Percentiles rank a stretch among this genome's conserved stretches.
These are phyloP conservation scores for Phaonia tiefii DNA, from an alignment of 2,888 invertebrate species.

Conservation along the genomic window DNA sequence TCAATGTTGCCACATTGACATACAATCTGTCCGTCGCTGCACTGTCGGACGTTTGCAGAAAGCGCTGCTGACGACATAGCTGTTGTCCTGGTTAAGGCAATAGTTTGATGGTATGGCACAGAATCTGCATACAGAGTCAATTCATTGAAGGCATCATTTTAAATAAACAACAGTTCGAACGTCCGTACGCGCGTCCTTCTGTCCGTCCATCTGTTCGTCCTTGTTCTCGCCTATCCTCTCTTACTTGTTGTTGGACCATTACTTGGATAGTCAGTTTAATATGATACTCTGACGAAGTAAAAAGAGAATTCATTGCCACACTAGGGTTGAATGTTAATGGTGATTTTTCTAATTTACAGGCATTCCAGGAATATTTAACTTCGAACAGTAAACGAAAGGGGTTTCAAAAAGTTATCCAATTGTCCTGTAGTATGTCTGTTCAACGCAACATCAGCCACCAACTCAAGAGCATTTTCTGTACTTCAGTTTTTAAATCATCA, in stretches of 20 bases:
- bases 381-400: conserved; percentile 14
- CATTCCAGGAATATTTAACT: conserved; percentile 57
- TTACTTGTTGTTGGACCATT: conserved; percentile 21
- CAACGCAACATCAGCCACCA: too few relatives aligned
- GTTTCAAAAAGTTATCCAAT: conserved; percentile 23
- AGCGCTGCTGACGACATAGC: not conserved
- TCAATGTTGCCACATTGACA: conserved; percentile 44
- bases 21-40: too few relatives aligned
- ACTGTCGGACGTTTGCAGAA: not conserved
- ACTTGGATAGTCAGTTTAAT: not conserved
- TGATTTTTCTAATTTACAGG: conserved; percentile 64
- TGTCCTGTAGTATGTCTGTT: not conserved
- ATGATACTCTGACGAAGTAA: conserved; percentile 7
- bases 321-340: conserved; percentile 60
- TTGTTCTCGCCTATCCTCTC: not conserved
- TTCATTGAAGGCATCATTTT: too few relatives aligned
- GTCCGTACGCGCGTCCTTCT: too few relatives aligned
- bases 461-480: too few relatives aligned
- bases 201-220: conserved; percentile 3
- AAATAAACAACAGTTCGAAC: too few relatives aligned
- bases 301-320: too few relatives aligned
- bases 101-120: conserved; percentile 11
- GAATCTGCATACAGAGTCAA: too few relatives aligned
- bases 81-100: conserved; percentile 7
- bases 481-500: too few relatives aligned